Evolutionary conservation across 2,113 vertebrate genomes (phyloP), one percentile per base, ranked within the genome.

Genomic region (Cheirogaleus medius): DNA sequence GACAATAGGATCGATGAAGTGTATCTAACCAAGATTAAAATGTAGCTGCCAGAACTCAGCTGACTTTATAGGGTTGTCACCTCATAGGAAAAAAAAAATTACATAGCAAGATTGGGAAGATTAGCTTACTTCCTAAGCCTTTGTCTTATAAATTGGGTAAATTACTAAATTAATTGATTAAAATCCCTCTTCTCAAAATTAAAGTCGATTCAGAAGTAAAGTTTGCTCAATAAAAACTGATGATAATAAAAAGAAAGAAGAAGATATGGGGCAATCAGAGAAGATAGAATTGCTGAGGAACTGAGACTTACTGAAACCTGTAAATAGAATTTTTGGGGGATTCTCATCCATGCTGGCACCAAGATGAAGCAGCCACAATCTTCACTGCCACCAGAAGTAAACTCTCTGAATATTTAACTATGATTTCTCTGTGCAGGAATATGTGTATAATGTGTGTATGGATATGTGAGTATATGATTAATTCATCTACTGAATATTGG

Each of bases 201-300:
- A 85, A 96, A 86, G 12, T 71, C 63, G 83, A 68, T 90, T 20
- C 11, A 90, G 44, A 90, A 95, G 64, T 80, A 42, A 95, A 66
- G n/a, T 47, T 74, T 32, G 23, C 82, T 92, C 58, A 58, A 49
- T 42, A 94, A 94, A 37, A 95, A 52, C 21, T 71, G 42, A 56
- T 69, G 11, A 54, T 23, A 49, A 90, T 52, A 54, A 17, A 86
- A 44, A 32, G 7, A 64, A 44, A 63, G 8, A 37, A 66, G 63
- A 87, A 34, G 1, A 42, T n/a, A 52, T 60, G 37, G 0, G 25
- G 1, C 8, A 80, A 58, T 68, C 27, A 88, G 29, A 64, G 27
- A 94, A 6, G 4, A n/a, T 37, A 78, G 64, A 92, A 80, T 87
- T 87, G 17, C n/a, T 87, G 37, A 84, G 12, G 32, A 82, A 56